These are phyloP conservation scores for Mactra quadrangularis DNA, from an alignment of 1,140 invertebrate species.

Conservation along the genomic window DNA sequence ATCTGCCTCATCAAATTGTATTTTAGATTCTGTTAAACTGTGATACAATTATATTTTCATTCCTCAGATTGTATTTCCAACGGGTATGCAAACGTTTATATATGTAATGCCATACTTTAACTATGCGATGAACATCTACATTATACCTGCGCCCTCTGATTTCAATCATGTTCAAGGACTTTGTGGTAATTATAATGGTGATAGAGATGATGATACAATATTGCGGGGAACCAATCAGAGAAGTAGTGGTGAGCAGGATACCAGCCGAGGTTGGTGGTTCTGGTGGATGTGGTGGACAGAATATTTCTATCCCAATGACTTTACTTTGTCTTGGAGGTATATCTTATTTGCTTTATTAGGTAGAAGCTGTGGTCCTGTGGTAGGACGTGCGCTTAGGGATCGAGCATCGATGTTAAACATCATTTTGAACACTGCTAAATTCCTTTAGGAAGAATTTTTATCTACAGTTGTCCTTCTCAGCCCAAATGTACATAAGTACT, in stretches of 20 bases:
- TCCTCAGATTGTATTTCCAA: conserved; percentile 40
- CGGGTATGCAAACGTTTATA: conserved; percentile 15
- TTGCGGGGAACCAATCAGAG: background rate
- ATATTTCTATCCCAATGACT: conserved; percentile 23
- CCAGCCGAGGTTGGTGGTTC: background rate
- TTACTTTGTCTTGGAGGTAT: conserved; percentile 47
- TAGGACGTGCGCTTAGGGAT: no score
- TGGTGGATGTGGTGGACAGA: conserved; percentile 5
- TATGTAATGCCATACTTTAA: conserved; percentile 28
- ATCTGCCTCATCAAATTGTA: no score
- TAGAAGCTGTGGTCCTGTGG: background rate
- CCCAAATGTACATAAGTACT: no score
- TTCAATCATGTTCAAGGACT: conserved; percentile 31
- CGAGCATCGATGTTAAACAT: no score
- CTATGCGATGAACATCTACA: conserved; percentile 32
- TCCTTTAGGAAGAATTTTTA: no score
- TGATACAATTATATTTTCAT: no score
- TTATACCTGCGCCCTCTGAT: conserved; percentile 7
- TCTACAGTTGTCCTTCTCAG: no score
- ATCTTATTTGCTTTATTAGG: background rate
- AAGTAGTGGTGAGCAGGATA: no score
- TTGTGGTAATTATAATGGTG: conserved; percentile 46
- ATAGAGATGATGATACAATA: conserved; percentile 4
- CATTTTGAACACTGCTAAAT: no score
- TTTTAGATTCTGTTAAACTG: no score